These are phyloP conservation scores for Hippolais icterina DNA, from an alignment of 2,113 vertebrate genomes.

Conservation along the genomic window DNA sequence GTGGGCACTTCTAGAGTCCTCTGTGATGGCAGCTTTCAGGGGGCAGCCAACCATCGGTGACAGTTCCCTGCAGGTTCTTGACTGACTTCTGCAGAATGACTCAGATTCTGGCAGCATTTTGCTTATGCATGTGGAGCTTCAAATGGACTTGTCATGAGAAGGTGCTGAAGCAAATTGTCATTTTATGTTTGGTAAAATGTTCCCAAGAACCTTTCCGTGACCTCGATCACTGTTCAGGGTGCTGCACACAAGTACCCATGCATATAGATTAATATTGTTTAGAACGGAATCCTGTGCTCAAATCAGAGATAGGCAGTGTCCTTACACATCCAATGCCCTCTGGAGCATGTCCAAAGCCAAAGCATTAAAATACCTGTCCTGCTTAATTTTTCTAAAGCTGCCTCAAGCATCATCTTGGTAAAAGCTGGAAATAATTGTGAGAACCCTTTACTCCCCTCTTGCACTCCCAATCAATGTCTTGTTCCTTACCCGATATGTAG, in stretches of 20 bases:
- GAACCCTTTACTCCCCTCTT: neutral
- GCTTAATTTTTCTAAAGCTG: neutral
- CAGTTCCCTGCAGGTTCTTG: neutral
- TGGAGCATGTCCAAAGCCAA: neutral
- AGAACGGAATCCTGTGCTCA: neutral
- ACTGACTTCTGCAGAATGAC: neutral
- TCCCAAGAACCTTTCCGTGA: neutral
- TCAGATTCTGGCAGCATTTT: neutral
- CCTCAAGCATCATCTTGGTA: neutral
- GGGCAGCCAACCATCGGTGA: neutral
- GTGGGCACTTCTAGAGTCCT: neutral
- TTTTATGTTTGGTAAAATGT: neutral
- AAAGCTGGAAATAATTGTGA: neutral
- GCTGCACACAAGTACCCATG: neutral
- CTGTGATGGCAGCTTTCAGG: neutral
- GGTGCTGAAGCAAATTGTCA: neutral
- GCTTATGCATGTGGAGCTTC: neutral
- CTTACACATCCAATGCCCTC: neutral
- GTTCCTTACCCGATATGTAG: conserved; percentile 91
- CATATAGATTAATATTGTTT: neutral
- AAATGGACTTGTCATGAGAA: neutral
- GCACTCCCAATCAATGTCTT: neutral
- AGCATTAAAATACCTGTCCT: neutral
- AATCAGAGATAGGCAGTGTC: neutral
- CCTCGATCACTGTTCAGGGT: fast-evolving